Conservation (phyloP, 92 coral and sea anemone genomes). For the Pocillopora meandrina region DNA sequence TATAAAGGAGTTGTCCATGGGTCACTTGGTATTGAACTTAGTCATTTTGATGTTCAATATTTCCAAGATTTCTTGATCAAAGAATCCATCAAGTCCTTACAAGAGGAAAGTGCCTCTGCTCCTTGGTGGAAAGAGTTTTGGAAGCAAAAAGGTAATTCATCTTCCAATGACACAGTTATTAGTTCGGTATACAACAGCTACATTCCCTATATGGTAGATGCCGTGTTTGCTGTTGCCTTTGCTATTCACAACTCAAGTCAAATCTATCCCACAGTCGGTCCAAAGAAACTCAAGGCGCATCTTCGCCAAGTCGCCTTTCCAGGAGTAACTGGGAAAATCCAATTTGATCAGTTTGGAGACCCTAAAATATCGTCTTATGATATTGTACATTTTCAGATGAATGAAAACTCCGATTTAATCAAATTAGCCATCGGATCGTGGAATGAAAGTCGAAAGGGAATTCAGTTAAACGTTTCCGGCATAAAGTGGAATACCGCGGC, state of each 20-base stretch:
- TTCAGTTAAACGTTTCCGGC: too few species aligned
- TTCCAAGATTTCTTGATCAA: slow-evolving; percentile 45
- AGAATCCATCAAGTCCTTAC: slow-evolving; percentile 19
- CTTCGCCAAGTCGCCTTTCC: slow-evolving; percentile 56
- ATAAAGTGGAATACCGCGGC: too few species aligned
- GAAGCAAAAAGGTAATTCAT: neutral
- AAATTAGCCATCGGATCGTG: slow-evolving; percentile 63
- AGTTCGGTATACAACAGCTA: slow-evolving; percentile 55
- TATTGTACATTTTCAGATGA: too few species aligned
- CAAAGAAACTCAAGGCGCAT: slow-evolving; percentile 42
- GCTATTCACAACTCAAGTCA: slow-evolving; percentile 46
- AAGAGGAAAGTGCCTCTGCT: neutral
- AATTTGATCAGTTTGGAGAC: too few species aligned
- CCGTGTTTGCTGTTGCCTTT: slow-evolving; percentile 69
- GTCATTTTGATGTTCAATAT: slow-evolving; percentile 26
- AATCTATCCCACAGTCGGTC: slow-evolving; percentile 3
- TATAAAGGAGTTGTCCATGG: slow-evolving; percentile 57
- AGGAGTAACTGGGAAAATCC: slow-evolving; percentile 67
- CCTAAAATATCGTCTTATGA: too few species aligned
- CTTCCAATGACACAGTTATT: slow-evolving; percentile 32
- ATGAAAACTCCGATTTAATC: too few species aligned
- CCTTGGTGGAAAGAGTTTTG: too few species aligned
- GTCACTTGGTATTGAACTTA: slow-evolving; percentile 66
- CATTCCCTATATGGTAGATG: slow-evolving; percentile 74
- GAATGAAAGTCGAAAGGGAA: slow-evolving; percentile 24